Percentiles rank a stretch among this genome's conserved stretches.
Evolutionary conservation across 2,888 invertebrate species (phyloP).

Genomic region (Lepeophtheirus nordmannii): DNA sequence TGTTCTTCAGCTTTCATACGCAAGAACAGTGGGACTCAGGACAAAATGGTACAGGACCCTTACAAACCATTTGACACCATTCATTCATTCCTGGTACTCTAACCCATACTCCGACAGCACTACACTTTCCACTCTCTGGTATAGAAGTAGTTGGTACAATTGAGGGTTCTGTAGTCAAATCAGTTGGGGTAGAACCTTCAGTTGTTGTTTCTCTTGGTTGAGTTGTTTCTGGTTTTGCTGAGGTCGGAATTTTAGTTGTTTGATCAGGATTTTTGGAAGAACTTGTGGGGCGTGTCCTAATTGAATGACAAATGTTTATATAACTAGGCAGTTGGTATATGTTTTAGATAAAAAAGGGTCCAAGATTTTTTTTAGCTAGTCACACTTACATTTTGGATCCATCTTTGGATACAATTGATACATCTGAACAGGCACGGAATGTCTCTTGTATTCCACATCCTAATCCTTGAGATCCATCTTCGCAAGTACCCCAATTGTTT

Average conservation of each 20-base stretch:
- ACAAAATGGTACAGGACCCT: slow-evolving; percentile 24
- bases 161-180: neutral
- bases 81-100: slow-evolving; percentile 25
- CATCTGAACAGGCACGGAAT: slow-evolving; percentile 28
- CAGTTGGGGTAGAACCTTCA: neutral
- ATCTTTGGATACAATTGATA: slow-evolving; percentile 22
- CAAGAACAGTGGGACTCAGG: slow-evolving; percentile 27
- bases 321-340: too few species aligned
- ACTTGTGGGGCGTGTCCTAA: neutral
- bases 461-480: slow-evolving; percentile 28
- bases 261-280: neutral
- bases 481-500: slow-evolving; percentile 30
- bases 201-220: neutral
- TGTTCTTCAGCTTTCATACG: neutral
- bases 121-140: slow-evolving; percentile 39
- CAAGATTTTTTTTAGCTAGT: too few species aligned
- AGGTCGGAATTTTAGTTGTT: neutral
- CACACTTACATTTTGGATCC: slow-evolving; percentile 31
- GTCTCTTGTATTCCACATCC: slow-evolving; percentile 29
- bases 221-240: neutral
- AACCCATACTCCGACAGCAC: slow-evolving; percentile 25
- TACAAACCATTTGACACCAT: slow-evolving; percentile 27
- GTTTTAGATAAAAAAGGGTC: too few species aligned
- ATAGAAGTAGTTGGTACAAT: slow-evolving; percentile 40
- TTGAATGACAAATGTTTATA: too few species aligned